Base-by-base conservation (phyloP, 2,113 vertebrate genomes). In the Trachemys scripta region DNA sequence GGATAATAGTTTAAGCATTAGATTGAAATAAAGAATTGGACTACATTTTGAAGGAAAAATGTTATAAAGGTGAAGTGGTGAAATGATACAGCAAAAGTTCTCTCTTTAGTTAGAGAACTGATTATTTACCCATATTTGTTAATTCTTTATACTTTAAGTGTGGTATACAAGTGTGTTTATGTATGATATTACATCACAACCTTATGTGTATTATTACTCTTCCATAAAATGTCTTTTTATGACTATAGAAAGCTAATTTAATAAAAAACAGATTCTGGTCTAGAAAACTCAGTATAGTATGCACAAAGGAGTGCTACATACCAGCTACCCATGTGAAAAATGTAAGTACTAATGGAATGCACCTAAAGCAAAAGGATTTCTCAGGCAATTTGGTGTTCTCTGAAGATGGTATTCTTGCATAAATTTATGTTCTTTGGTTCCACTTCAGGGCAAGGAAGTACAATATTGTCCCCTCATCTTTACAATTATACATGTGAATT, bases 1-100 rank as follows among this genome's bases (percentile, higher is more conserved):
- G 95, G n/a, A 80, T 27, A 27, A 2, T 90, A 91, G 88, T 9
- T 72, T 89, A 94, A 42, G 80, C 4, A 85, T 91, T 59, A 96
- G n/a, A 80, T 85, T 88, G n/a, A 69, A 85, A 42, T 59, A 1
- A 38, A 27, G 92, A 88, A 72, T 14, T 7, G 65, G 57, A 92
- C 10, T 45, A 59, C 69, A 50, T 0, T 86, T 78, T 42, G 76
- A 88, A 27, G 72, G 47, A 1, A 88, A 62, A 72, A 17, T 54
- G 84, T 25, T 27, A 47, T 1, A 93, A 38, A 93, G 87, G 57
- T 6, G 0, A 90, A 80, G 47, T 10, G 79, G 57, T 35, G 8
- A 56, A 50, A 5, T 49, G 80, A 17, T 20, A 29, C 2, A 11
- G 62, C 19, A 13, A 27, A 0, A 50, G 38, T 56, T 29, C 59